These are phyloP conservation scores for Scomber colias DNA, from an alignment of 2,113 vertebrate genomes.

Conservation along the genomic window DNA sequence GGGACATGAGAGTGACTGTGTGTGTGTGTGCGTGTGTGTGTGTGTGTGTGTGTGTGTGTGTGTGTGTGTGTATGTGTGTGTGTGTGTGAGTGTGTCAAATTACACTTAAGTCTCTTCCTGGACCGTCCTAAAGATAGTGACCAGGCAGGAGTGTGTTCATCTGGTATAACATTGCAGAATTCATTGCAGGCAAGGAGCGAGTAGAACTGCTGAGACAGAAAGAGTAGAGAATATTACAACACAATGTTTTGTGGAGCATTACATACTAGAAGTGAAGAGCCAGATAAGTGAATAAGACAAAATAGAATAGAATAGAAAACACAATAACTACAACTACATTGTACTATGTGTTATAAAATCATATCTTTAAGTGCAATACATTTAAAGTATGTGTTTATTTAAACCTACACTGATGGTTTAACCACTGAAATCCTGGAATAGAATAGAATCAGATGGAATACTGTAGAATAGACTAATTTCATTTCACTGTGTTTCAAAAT, in stretches of 20 bases:
- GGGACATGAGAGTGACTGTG: not conserved
- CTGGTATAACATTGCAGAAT: conserved; percentile 39
- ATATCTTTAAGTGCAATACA: not conserved
- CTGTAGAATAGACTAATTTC: too few relatives aligned
- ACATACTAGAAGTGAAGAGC: not conserved
- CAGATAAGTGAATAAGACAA: not conserved
- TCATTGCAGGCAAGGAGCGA: not conserved
- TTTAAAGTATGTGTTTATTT: not conserved
- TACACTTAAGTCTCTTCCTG: conserved; percentile 65
- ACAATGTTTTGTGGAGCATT: too few relatives aligned
- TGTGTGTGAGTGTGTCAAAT: conserved; percentile 60
- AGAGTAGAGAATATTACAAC: not conserved
- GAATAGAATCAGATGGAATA: too few relatives aligned
- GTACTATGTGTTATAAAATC: not conserved
- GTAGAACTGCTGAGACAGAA: conserved; percentile 4
- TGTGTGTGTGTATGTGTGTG: not conserved
- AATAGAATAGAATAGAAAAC: not conserved
- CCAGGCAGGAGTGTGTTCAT: conserved; percentile 29
- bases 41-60: conserved; percentile 12
- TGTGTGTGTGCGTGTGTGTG: not conserved
- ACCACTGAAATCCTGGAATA: too few relatives aligned
- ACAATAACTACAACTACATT: not conserved
- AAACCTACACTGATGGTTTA: not conserved
- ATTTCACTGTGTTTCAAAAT: too few relatives aligned
- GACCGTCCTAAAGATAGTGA: conserved; percentile 73